Evolutionary conservation across 2,113 vertebrate species (phyloP), one percentile per base, ranked within the genome.

Genomic region (Pipa parva): DNA sequence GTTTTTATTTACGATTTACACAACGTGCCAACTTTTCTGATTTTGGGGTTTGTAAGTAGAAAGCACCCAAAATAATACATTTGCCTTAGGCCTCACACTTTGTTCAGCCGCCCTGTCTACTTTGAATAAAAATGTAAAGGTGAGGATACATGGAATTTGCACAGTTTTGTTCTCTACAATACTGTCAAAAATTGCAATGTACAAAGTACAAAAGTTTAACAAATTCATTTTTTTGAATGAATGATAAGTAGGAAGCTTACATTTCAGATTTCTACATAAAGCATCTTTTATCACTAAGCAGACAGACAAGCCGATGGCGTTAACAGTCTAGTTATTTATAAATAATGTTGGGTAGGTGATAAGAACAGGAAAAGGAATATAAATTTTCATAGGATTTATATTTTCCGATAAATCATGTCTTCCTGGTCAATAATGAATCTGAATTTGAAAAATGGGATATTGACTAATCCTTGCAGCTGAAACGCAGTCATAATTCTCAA

Each of bases 401-500:
- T 60, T 61, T 15, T 22, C 42, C 45, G 60, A 61, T 61, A 70
- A 70, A 70, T 70, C 58, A 70, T 46, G 33, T 61, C 57, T 37
- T 36, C 25, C 57, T 45, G 66, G 66, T 70, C 66, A 70, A 70
- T 70, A 70, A 61, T 54, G 66, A 70, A 61, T 61, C 57, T 61
- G 66, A 36, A 45, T 70, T 70, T 70, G 66, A 70, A 70, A 60
- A 70, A 70, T 70, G 57, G 66, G 66, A 70, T 61, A 70, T 70
- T 70, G 66, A 70, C 58, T 70, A 70, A 70, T 70, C 66, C 66
- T 70, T 18, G 25, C 66, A 54, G 42, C 58, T 70, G 66, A 70
- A 70, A 70, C 48, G 66, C 66, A 70, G 58, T 70, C 66, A 70
- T 70, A 70, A 70, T 70, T 70, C 66, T 70, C 66, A 70, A 70